phyloP scores from a whole-genome alignment of 2,113 vertebrate species.

The Pyxicephalus adspersus region DNA sequence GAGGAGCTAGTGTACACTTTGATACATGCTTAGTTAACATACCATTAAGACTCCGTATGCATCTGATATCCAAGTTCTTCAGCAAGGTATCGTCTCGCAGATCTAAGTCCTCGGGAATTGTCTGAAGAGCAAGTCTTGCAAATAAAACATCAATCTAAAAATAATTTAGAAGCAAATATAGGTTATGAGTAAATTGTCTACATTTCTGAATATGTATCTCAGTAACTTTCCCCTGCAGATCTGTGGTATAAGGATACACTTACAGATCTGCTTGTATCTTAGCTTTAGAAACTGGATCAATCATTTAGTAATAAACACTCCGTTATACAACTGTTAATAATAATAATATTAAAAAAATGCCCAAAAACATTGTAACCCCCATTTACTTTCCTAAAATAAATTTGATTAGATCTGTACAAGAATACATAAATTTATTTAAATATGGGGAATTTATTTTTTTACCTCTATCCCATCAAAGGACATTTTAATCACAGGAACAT shows the following conservation, averaged over 20 bases:
- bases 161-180: conserved; percentile 41
- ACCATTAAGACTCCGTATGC: conserved; percentile 91
- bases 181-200: neutral
- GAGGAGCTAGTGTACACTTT: neutral
- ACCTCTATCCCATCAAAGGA: conserved; percentile 91
- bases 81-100: conserved; percentile 84
- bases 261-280: no score
- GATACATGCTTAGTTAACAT: conserved; percentile 36
- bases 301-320: no score
- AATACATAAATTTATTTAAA: neutral
- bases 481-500: conserved; percentile 90
- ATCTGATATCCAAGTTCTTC: conserved; percentile 86
- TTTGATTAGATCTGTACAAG: neutral
- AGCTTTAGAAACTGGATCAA: no score
- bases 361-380: no score
- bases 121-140: conserved; percentile 85
- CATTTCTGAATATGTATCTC: no score
- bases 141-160: conserved; percentile 92
- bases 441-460: conserved; percentile 66
- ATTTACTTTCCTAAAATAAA: neutral
- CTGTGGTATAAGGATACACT: no score
- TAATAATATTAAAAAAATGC: no score
- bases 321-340: no score
- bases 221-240: no score
- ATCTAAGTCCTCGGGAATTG: conserved; percentile 86